A percentile compares a stretch with the other conserved stretches of the same genome.
Evolutionary conservation across 2,113 vertebrate genomes (phyloP).

Genomic region (Tragulus kanchil): DNA sequence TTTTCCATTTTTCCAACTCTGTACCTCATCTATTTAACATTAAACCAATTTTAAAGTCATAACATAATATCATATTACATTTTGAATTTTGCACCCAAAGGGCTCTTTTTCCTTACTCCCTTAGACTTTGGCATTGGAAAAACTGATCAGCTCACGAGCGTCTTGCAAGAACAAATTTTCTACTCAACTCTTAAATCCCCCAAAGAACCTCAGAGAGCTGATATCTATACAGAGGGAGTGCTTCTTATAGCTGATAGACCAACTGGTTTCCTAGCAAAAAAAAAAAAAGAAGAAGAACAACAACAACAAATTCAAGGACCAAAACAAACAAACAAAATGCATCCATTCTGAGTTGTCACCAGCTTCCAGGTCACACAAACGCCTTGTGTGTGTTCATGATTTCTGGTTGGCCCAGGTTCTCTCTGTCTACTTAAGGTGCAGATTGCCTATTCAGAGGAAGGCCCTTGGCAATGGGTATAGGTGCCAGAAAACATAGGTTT

Average conservation of each 20-base stretch:
- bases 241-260: background rate
- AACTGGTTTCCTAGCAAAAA: slow-evolving; percentile 33
- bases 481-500: slow-evolving; percentile 25
- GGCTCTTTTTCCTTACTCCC: background rate
- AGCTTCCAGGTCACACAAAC: background rate
- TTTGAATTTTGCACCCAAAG: background rate
- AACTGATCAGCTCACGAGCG: background rate
- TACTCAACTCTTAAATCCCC: background rate
- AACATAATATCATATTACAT: background rate
- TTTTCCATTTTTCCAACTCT: slow-evolving; percentile 3
- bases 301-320: background rate
- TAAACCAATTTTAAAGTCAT: background rate
- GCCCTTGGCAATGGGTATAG: background rate
- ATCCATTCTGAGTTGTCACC: background rate
- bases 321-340: slow-evolving; percentile 37
- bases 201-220: background rate
- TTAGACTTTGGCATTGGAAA: slow-evolving; percentile 15
- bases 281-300: no score
- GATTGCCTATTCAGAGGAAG: background rate
- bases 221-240: background rate
- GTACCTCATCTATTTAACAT: background rate
- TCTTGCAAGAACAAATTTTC: background rate
- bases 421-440: background rate
- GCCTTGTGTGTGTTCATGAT: background rate
- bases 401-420: background rate